A percentile compares a stretch with the other conserved stretches of the same genome.
These are phyloP conservation scores for Pachydiplax longipennis DNA, from an alignment of 2,888 invertebrate genomes.

Conservation along the genomic window DNA sequence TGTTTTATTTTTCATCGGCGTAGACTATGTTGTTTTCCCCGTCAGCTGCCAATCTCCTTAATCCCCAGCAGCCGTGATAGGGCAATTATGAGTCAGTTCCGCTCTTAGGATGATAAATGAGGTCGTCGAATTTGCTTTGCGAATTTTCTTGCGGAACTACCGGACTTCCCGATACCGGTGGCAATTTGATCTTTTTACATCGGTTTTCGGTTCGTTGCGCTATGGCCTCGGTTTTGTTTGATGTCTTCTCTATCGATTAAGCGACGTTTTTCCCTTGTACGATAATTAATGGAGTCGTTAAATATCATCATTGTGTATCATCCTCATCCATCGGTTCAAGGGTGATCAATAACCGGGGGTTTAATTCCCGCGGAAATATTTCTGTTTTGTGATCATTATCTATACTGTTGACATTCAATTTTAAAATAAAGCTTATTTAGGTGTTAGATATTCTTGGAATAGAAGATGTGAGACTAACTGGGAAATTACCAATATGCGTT, in stretches of 20 bases:
- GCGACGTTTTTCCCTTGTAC: background rate
- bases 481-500: no score
- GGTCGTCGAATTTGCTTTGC: background rate
- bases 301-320: background rate
- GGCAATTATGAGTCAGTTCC: background rate
- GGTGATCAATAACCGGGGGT: no score
- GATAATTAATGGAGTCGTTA: background rate
- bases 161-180: background rate
- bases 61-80: background rate
- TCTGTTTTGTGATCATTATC: background rate
- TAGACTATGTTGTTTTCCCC: background rate
- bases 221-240: background rate
- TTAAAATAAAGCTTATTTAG: no score
- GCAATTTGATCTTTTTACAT: background rate
- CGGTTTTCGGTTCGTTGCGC: background rate
- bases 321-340: background rate
- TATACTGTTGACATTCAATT: no score
- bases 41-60: conserved; percentile 3
- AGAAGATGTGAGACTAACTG: no score
- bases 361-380: background rate
- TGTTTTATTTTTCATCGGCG: background rate
- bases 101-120: background rate
- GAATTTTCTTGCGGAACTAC: background rate
- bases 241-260: background rate
- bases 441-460: no score